Evolutionary conservation across 1,140 invertebrate species (phyloP), one percentile per base, ranked within the genome.

Genomic region (Condylostylus longicornis): DNA sequence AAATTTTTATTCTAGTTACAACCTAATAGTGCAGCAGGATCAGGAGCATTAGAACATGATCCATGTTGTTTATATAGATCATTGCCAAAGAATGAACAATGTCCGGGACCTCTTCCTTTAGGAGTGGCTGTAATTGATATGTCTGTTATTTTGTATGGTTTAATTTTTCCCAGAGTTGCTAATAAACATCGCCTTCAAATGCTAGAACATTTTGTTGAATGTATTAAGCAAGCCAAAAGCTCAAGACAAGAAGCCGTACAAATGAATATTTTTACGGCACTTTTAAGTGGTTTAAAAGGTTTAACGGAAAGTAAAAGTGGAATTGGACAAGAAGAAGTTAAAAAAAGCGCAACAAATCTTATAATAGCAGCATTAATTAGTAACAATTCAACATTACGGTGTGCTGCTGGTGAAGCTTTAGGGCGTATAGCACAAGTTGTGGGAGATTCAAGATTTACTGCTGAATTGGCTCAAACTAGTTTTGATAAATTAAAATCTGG

Each of bases 41-140:
- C 90, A 9, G 86, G 90, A 32, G 90, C 91, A 14, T 64, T 98
- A 39, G 93, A 98, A 65, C 91, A 97, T 62, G 91, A 97, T 67
- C 73, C 84, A 2, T 89, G 90, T 54, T 88, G 79, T 49, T 63
- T 97, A 18, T 97, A 91, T 62, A 71, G 80, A 29, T 68, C 72
- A 41, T 57, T 73, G 38, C 64, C 68, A 48, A 50, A 59, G 18
- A 74, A 77, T 6, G 52, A 61, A 40, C 53, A 54, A 39, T 63
- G 57, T 39, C 54, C 59, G 1, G 87, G 87, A 33, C 91, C 94
- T 6, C 67, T 95, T 35, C 94, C 94, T 1, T 64, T 97, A 4
- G 89, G 91, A n/a, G 89, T 97, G 8, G 85, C 90, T 15, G 90
- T 97, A 5, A 94, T 99, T 37, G 93, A 99, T 62, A 77, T 84